phyloP scores from a whole-genome alignment of 2,113 vertebrate species.

The Oplegnathus fasciatus region DNA sequence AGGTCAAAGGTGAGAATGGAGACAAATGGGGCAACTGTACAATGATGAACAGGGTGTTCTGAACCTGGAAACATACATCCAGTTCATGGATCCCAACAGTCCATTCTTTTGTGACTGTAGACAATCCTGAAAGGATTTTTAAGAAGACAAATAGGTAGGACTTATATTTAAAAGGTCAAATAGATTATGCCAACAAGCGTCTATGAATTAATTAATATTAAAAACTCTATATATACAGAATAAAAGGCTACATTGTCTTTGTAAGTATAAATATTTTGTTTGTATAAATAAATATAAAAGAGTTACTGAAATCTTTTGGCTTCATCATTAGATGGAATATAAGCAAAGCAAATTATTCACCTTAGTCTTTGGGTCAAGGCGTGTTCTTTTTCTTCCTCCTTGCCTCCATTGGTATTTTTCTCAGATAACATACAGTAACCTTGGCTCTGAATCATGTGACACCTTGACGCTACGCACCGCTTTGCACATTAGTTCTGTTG shows the following conservation, averaged over 20 bases:
- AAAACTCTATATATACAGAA: not conserved
- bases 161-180: constrained; percentile 34
- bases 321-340: not conserved
- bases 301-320: not conserved
- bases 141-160: constrained; percentile 1
- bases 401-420: constrained; percentile 55
- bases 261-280: not conserved
- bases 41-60: constrained; percentile 72
- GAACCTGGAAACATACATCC: constrained; percentile 65
- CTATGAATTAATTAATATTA: not conserved
- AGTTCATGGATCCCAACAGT: constrained; percentile 50
- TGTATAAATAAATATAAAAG: not conserved
- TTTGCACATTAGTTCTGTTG: constrained; percentile 72
- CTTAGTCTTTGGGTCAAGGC: not conserved
- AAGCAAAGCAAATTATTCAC: not conserved
- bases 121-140: constrained; percentile 18
- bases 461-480: constrained; percentile 58
- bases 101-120: constrained; percentile 31
- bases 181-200: constrained; percentile 1
- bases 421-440: constrained; percentile 63
- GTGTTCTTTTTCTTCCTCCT: constrained; percentile 12
- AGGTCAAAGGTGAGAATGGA: constrained; percentile 85
- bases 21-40: constrained; percentile 81
- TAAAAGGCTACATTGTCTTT: not conserved
- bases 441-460: constrained; percentile 77